Percentiles rank a stretch among this genome's conserved stretches.
phyloP scores from a whole-genome alignment of 2,888 invertebrate species.

The Norana najaformis region DNA sequence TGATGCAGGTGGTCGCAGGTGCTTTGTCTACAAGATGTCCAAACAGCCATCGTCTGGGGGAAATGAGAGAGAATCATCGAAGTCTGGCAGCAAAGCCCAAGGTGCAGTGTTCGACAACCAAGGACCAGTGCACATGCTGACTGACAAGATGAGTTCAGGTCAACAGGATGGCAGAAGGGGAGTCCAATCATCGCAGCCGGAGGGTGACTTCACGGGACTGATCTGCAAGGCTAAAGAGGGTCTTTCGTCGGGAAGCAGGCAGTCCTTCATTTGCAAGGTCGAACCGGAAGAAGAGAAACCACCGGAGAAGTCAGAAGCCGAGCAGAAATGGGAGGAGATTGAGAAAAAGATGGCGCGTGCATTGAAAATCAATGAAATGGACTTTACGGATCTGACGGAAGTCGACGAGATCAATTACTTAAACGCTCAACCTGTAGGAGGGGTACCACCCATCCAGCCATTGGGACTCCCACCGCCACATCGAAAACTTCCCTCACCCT shows the following conservation, averaged over 20 bases:
- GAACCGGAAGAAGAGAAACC: slow-evolving; percentile 18
- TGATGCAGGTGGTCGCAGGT: slow-evolving; percentile 40
- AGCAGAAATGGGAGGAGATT: slow-evolving; percentile 92
- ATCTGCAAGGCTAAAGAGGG: slow-evolving; percentile 92
- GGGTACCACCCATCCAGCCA: slow-evolving; percentile 9
- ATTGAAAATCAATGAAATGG: slow-evolving; percentile 81
- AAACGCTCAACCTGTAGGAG: slow-evolving; percentile 24
- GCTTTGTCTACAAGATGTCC: slow-evolving; percentile 40
- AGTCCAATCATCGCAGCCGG: neutral
- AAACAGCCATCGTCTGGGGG: slow-evolving; percentile 31
- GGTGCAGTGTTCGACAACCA: neutral
- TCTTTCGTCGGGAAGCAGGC: slow-evolving; percentile 66
- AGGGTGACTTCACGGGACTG: slow-evolving; percentile 77
- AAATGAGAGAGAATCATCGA: slow-evolving; percentile 9
- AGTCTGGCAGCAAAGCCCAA: neutral
- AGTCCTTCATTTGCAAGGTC: neutral
- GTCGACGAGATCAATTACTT: slow-evolving; percentile 71
- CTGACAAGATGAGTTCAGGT: slow-evolving; percentile 21
- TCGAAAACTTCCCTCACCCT: slow-evolving; percentile 10
- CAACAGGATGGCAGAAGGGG: slow-evolving; percentile 30
- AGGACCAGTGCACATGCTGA: neutral
- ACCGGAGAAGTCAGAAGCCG: slow-evolving; percentile 71
- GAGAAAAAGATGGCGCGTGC: slow-evolving; percentile 49
- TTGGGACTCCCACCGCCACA: neutral
- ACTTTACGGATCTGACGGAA: slow-evolving; percentile 88